A percentile compares a stretch with the other conserved stretches of the same genome.
phyloP scores from a whole-genome alignment of 2,797 vertebrate genomes.

The Momotus momota region DNA sequence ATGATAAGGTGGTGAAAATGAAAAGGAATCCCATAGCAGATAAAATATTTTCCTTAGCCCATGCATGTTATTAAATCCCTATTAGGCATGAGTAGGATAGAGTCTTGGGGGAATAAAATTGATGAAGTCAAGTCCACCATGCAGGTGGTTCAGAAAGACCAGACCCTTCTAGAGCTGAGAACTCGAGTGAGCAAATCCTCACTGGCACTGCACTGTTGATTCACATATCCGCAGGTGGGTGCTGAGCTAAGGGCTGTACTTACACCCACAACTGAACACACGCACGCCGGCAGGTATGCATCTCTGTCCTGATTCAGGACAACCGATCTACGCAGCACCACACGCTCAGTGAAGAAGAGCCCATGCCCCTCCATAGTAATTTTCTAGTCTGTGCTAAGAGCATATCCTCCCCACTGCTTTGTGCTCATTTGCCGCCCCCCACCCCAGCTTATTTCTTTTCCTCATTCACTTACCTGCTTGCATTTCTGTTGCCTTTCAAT shows the following conservation, averaged over 20 bases:
- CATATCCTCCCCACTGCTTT: neutral
- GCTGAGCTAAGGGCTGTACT: neutral
- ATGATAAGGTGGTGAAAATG: neutral
- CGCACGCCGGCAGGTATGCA: neutral
- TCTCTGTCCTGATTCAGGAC: neutral
- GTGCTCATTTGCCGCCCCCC: neutral
- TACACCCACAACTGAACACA: neutral
- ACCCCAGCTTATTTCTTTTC: neutral
- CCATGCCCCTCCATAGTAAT: rapidly evolving
- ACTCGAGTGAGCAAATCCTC: neutral
- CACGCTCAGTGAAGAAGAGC: neutral
- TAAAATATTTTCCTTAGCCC: neutral
- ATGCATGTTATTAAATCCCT: neutral
- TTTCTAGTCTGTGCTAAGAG: neutral
- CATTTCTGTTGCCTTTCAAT: neutral
- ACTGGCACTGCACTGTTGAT: neutral
- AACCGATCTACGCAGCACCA: neutral
- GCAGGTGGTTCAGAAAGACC: neutral
- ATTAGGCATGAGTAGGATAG: neutral
- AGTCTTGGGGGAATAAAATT: neutral
- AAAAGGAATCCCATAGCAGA: neutral
- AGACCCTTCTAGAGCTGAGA: neutral
- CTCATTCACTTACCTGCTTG: neutral
- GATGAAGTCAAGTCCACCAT: neutral
- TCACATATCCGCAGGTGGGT: neutral